A percentile compares a stretch with the other conserved stretches of the same genome.
These are phyloP conservation scores for Lasioglossum marginatum DNA, from an alignment of 2,888 invertebrate genomes.

Conservation along the genomic window DNA sequence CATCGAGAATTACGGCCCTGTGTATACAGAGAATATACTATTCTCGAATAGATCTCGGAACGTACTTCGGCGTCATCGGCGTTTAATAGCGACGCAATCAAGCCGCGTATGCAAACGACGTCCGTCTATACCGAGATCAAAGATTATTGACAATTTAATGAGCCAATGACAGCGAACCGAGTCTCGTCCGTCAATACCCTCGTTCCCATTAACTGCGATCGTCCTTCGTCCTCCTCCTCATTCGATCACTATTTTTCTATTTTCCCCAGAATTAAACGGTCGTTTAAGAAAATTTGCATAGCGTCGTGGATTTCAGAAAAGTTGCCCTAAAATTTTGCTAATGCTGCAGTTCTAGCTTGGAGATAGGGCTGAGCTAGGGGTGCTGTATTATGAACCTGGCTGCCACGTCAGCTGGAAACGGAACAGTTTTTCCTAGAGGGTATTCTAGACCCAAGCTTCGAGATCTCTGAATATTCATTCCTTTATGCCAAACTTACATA, in stretches of 20 bases:
- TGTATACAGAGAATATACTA: not conserved
- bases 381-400: not conserved
- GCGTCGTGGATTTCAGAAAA: not conserved
- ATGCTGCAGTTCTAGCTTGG: not conserved
- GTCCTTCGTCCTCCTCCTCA: not conserved
- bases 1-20: not conserved
- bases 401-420: not conserved
- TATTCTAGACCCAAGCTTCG: not conserved
- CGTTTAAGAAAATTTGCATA: not conserved
- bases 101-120: slow-evolving; percentile 23
- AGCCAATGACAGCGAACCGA: slow-evolving; percentile 14
- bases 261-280: not conserved
- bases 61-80: slow-evolving; percentile 22
- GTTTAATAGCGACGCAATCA: slow-evolving; percentile 20
- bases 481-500: not conserved
- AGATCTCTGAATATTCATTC: not conserved
- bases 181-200: slow-evolving; percentile 11
- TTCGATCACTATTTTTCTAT: not conserved
- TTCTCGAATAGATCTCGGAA: not conserved
- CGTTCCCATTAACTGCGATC: not conserved
- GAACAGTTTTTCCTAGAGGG: not conserved
- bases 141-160: slow-evolving; percentile 37
- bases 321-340: not conserved
- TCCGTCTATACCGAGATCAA: slow-evolving; percentile 19
- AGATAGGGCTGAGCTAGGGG: not conserved